phyloP scores from a whole-genome alignment of 2,113 vertebrate species.

The Etheostoma spectabile region DNA sequence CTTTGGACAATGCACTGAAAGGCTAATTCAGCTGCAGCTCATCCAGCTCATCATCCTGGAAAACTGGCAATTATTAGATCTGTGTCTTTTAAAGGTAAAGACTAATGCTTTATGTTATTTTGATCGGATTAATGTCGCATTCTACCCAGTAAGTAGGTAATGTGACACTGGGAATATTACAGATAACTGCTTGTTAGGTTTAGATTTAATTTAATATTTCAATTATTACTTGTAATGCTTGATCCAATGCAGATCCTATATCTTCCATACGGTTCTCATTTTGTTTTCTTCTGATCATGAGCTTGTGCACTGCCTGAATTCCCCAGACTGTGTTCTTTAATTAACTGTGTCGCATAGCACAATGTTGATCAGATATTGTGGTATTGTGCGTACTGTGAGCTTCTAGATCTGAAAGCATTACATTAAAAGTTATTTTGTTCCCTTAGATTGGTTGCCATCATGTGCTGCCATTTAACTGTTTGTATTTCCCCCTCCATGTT shows the following conservation, averaged over 20 bases:
- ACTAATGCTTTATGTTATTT: slow-evolving; percentile 39
- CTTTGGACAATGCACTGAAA: slow-evolving; percentile 1
- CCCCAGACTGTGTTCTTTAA: slow-evolving; percentile 26
- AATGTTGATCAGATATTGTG: slow-evolving; percentile 1
- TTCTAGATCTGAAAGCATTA: not conserved
- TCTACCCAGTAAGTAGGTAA: slow-evolving; percentile 35
- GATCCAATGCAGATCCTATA: slow-evolving; percentile 14
- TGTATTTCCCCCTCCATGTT: not conserved
- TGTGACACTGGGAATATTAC: slow-evolving; percentile 30
- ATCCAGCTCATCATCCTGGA: slow-evolving; percentile 1
- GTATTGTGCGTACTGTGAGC: not conserved
- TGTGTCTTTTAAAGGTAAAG: slow-evolving; percentile 45
- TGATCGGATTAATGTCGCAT: slow-evolving; percentile 43
- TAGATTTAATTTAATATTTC: slow-evolving; percentile 53
- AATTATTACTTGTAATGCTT: slow-evolving; percentile 31
- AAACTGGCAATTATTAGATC: slow-evolving; percentile 40
- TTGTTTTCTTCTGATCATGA: slow-evolving; percentile 7
- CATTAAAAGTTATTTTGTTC: not conserved
- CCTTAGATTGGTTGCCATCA: not conserved
- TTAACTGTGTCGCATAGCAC: slow-evolving; percentile 12
- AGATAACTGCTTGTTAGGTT: slow-evolving; percentile 43
- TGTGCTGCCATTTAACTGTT: not conserved
- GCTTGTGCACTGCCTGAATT: slow-evolving; percentile 1
- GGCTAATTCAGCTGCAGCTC: slow-evolving; percentile 11
- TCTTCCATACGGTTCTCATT: not conserved